phyloP scores from a whole-genome alignment of 2,113 vertebrate species.

The Azemiops feae region DNA sequence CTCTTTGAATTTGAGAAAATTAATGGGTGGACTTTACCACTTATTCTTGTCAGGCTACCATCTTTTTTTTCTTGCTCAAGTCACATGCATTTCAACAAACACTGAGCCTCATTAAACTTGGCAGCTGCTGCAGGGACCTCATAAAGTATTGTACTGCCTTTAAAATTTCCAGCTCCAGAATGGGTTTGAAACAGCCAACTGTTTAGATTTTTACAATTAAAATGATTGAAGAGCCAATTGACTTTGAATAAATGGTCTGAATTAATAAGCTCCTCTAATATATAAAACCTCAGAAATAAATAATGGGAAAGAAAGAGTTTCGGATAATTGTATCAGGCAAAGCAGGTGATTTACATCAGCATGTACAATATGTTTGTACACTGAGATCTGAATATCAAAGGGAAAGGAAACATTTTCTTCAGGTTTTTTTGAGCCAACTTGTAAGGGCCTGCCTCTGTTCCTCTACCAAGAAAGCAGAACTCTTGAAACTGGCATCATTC shows the following conservation, averaged over 20 bases:
- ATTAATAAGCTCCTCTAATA: constrained; percentile 21
- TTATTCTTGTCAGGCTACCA: neutral
- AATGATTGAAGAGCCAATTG: neutral
- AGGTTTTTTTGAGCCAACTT: neutral
- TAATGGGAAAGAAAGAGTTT: neutral
- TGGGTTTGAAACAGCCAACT: neutral
- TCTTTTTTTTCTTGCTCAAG: neutral
- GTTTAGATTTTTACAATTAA: constrained; percentile 12
- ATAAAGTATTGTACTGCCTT: neutral
- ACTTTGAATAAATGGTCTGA: neutral
- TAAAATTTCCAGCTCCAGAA: neutral
- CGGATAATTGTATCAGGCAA: constrained; percentile 2
- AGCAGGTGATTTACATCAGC: constrained; percentile 10
- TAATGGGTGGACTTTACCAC: neutral
- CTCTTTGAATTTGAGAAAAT: neutral
- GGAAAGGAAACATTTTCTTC: neutral
- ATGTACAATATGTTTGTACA: neutral
- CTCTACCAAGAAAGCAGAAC: too few species aligned
- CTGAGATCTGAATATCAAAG: neutral
- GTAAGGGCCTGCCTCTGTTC: too few species aligned
- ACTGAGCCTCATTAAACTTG: neutral
- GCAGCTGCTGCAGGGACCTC: neutral
- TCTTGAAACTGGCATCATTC: too few species aligned
- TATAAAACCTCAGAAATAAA: constrained; percentile 2
- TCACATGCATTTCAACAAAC: neutral